These are phyloP conservation scores for Dysidea cf. avara DNA, from an alignment of 37 sponge, comb jelly and placozoan genomes.

Conservation along the genomic window DNA sequence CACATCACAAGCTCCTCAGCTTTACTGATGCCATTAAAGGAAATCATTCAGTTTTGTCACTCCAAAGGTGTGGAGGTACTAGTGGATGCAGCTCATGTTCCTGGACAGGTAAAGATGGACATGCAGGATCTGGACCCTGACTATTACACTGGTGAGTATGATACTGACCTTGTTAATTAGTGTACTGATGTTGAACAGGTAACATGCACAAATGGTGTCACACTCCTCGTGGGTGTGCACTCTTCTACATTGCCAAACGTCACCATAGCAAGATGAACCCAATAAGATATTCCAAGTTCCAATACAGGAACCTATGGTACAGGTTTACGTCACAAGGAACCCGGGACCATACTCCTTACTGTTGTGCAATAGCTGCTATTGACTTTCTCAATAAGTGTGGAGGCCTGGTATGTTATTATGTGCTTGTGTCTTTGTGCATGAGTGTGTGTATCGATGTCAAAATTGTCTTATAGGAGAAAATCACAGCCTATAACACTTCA, in stretches of 20 bases:
- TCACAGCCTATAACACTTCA: slow-evolving; percentile 29
- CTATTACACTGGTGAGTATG: slow-evolving; percentile 54
- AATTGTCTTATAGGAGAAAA: slow-evolving; percentile 27
- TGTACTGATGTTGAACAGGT: slow-evolving; percentile 22
- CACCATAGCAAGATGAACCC: slow-evolving; percentile 30
- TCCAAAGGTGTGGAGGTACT: slow-evolving; percentile 40
- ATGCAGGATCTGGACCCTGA: slow-evolving; percentile 42
- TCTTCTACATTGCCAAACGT: slow-evolving; percentile 33
- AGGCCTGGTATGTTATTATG: slow-evolving; percentile 38
- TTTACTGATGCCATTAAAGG: slow-evolving; percentile 51
- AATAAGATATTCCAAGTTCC: slow-evolving; percentile 24
- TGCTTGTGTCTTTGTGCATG: too few species aligned
- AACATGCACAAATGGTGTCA: slow-evolving; percentile 75
- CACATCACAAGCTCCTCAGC: slow-evolving; percentile 60
- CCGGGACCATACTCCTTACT: slow-evolving; percentile 38
- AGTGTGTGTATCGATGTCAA: too few species aligned
- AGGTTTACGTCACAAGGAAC: slow-evolving; percentile 37
- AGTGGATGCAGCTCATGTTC: slow-evolving; percentile 71
- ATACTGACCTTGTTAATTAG: too few species aligned
- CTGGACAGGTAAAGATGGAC: slow-evolving; percentile 56
- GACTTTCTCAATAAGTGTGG: slow-evolving; percentile 44
- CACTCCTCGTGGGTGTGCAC: slow-evolving; percentile 52
- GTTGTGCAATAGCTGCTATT: slow-evolving; percentile 17
- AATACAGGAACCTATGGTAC: slow-evolving; percentile 22
- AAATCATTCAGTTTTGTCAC: slow-evolving; percentile 42